Conservation (phyloP, 2,888 invertebrate species). For the Macrosiphum euphorbiae region DNA sequence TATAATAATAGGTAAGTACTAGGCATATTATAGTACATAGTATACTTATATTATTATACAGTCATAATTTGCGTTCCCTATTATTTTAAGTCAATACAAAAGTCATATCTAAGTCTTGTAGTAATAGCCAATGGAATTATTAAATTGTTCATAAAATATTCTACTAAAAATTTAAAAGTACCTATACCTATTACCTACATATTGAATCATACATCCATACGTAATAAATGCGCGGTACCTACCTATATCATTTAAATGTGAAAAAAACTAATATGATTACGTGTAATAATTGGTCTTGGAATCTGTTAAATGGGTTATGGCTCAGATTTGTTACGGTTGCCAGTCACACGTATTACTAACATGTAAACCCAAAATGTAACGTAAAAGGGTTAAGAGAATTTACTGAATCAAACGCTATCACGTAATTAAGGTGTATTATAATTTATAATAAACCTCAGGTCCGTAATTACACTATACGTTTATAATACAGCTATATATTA, state of each 20-base stretch:
- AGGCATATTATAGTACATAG: background rate
- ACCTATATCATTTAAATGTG: background rate
- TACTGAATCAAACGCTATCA: background rate
- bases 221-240: background rate
- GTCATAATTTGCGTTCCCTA: background rate
- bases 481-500: background rate
- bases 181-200: background rate
- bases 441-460: too few species aligned
- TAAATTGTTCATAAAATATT: background rate
- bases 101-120: background rate
- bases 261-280: background rate
- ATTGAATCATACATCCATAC: background rate
- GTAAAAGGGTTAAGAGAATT: background rate
- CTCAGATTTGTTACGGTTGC: background rate
- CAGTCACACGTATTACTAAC: background rate
- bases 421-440: background rate
- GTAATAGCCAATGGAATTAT: background rate
- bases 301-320: background rate
- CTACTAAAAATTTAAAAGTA: background rate
- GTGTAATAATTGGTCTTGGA: background rate
- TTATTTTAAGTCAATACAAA: background rate
- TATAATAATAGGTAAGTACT: background rate
- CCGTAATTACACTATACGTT: background rate
- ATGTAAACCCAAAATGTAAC: background rate
- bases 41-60: background rate